A percentile compares a stretch with the other conserved stretches of the same genome.
Conservation (phyloP, 2,797 vertebrate species). For the Neosilurus mollespiculum region DNA sequence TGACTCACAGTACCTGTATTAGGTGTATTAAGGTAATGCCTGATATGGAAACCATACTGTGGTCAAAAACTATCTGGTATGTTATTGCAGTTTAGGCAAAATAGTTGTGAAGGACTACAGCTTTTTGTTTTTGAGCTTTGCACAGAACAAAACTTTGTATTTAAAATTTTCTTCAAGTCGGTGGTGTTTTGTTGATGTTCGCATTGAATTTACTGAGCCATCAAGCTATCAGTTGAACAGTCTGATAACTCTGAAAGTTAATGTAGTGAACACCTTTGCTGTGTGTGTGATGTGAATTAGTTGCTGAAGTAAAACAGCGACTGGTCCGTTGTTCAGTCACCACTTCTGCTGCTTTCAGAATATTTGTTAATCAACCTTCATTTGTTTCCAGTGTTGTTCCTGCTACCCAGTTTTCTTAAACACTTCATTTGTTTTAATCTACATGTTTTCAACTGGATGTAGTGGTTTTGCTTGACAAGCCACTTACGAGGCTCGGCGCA, state of each 20-base stretch:
- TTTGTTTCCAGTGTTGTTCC: not conserved
- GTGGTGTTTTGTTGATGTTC: too few relatives aligned
- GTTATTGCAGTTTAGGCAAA: not conserved
- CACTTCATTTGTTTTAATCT: not conserved
- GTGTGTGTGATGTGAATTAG: not conserved
- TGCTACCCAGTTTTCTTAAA: not conserved
- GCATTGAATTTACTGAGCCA: not conserved
- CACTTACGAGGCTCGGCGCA: too few relatives aligned
- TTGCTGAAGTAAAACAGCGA: not conserved
- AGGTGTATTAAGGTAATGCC: not conserved
- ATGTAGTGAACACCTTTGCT: not conserved
- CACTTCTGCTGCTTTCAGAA: not conserved
- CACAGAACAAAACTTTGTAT: not conserved
- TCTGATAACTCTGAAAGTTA: not conserved
- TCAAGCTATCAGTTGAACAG: not conserved
- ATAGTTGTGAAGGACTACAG: not conserved
- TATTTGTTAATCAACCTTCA: not conserved
- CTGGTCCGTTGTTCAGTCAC: not conserved
- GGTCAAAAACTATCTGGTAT: not conserved
- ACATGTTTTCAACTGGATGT: not conserved
- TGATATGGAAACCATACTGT: not conserved
- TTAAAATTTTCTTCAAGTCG: too few relatives aligned
- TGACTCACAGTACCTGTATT: not conserved
- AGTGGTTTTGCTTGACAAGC: not conserved
- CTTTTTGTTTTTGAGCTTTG: not conserved